phyloP scores from a whole-genome alignment of 2,888 invertebrate genomes.

The Aleiodes leptofemur region DNA sequence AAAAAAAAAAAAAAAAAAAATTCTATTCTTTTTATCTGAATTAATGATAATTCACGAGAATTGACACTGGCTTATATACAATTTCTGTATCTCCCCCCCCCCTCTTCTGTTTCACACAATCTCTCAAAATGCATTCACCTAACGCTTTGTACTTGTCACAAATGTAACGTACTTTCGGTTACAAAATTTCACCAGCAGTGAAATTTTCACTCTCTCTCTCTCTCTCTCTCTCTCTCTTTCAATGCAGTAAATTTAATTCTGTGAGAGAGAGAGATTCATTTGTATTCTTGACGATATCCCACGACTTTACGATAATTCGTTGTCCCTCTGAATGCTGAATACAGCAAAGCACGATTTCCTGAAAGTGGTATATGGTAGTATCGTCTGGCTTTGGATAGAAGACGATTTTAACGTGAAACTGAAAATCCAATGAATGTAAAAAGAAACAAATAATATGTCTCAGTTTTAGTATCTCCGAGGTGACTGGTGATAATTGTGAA shows the following conservation, averaged over 20 bases:
- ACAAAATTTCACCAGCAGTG: conserved; percentile 3
- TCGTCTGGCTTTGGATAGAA: conserved; percentile 25
- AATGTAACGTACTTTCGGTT: conserved; percentile 9
- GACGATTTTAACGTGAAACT: too few species aligned
- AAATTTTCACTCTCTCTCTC: too few species aligned
- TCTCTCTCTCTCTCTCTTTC: too few species aligned
- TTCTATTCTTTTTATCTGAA: too few species aligned
- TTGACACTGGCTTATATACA: neutral
- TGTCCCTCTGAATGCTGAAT: conserved; percentile 43
- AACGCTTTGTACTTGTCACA: conserved; percentile 24
- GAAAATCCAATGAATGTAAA: too few species aligned
- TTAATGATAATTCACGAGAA: neutral
- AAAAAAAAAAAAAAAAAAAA: too few species aligned
- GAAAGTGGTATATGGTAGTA: conserved; percentile 2
- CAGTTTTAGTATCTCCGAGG: too few species aligned
- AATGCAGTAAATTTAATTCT: conserved; percentile 22
- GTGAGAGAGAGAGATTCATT: conserved; percentile 35
- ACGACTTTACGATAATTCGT: conserved; percentile 49
- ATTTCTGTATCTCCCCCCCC: neutral
- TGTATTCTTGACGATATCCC: conserved; percentile 43
- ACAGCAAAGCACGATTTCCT: conserved; percentile 33
- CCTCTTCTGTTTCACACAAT: conserved; percentile 4
- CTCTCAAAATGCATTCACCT: conserved; percentile 19
- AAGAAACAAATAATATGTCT: too few species aligned
- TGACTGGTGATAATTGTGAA: too few species aligned